Percentiles rank a stretch among this genome's conserved stretches.
Evolutionary conservation across 2,113 vertebrate species (phyloP).

Genomic region (Tachycineta bicolor): DNA sequence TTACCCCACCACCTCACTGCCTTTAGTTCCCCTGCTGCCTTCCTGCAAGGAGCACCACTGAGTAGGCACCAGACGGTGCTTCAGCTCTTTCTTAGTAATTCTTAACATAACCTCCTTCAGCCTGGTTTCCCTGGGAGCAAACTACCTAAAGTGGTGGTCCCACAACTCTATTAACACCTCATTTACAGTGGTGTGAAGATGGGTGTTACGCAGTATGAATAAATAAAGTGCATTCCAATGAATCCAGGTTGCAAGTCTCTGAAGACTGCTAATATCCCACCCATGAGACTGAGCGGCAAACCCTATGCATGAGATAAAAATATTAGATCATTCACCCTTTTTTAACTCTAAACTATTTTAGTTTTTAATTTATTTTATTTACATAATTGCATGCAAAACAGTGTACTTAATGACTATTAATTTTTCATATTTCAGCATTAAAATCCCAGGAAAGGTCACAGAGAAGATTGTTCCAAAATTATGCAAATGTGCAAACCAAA

Average conservation of each 20-base stretch:
- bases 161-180: neutral
- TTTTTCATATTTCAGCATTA: neutral
- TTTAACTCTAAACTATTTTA: neutral
- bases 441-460: neutral
- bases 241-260: neutral
- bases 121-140: neutral
- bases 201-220: neutral
- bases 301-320: neutral
- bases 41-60: accelerated
- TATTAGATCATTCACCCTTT: neutral
- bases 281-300: neutral
- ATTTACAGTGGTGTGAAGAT: neutral
- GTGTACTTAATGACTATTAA: neutral
- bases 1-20: accelerated
- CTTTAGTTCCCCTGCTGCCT: neutral
- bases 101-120: neutral
- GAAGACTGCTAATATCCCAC: neutral
- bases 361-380: neutral
- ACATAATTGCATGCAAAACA: neutral
- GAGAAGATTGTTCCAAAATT: neutral
- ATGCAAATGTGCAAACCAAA: neutral
- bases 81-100: neutral
- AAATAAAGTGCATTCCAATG: neutral
- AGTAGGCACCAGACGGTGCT: neutral
- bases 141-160: neutral